phyloP scores from a whole-genome alignment of 2,888 invertebrate species.

The Colostygia pectinataria region DNA sequence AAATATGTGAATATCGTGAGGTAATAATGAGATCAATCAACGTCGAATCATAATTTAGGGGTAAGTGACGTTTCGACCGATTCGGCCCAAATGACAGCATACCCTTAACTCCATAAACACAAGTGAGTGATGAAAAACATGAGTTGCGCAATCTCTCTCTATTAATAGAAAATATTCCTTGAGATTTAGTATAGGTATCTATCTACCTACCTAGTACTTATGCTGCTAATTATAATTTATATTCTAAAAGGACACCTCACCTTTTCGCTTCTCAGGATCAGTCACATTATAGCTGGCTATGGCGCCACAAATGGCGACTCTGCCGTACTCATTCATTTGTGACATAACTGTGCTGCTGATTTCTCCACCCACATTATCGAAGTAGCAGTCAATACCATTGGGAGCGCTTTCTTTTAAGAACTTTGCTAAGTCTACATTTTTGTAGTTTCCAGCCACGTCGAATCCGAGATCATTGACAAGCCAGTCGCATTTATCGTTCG shows the following conservation, averaged over 20 bases:
- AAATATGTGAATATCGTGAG: too few species aligned
- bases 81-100: too few species aligned
- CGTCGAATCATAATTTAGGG: too few species aligned
- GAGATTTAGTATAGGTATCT: too few species aligned
- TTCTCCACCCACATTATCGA: conserved; percentile 90
- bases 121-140: too few species aligned
- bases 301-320: conserved; percentile 85
- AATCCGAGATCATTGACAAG: conserved; percentile 85
- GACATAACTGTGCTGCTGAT: conserved; percentile 82
- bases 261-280: conserved; percentile 69
- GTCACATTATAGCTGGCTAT: conserved; percentile 85
- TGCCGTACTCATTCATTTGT: conserved; percentile 84
- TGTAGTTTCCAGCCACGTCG: conserved; percentile 88
- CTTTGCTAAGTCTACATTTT: conserved; percentile 78
- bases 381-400: conserved; percentile 89
- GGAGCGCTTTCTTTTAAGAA: conserved; percentile 85
- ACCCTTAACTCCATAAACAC: too few species aligned
- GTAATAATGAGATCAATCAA: too few species aligned
- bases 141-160: too few species aligned
- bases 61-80: too few species aligned
- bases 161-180: too few species aligned
- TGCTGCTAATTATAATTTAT: too few species aligned
- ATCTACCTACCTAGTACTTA: too few species aligned
- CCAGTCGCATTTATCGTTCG: conserved; percentile 88
- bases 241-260: conserved; percentile 41